Evolutionary conservation across 2,113 vertebrate genomes (phyloP).

Genomic region (Pogonocichla stellata): DNA sequence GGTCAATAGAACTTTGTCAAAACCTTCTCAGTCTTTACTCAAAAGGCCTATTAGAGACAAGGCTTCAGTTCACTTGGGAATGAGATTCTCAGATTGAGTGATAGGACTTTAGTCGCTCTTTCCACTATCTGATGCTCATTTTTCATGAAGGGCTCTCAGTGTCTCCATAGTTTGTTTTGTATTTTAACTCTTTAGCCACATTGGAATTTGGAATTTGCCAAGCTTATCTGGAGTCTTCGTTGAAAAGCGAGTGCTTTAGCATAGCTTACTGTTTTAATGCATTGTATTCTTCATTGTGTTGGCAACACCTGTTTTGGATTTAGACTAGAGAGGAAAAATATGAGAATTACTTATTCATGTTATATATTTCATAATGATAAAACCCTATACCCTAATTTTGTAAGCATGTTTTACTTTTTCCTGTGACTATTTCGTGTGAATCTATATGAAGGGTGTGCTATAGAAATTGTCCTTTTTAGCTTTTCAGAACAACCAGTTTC

Average conservation of each 20-base stretch:
- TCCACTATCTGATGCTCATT: not conserved
- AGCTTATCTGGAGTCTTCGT: not conserved
- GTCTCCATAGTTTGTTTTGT: not conserved
- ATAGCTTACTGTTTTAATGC: not conserved
- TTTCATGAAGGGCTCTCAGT: not conserved
- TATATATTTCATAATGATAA: not conserved
- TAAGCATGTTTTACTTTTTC: not conserved
- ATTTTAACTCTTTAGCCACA: not conserved
- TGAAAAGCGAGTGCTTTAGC: not conserved
- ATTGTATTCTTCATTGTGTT: not conserved
- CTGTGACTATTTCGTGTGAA: not conserved
- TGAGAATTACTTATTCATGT: not conserved
- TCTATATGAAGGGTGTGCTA: accelerated
- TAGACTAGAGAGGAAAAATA: not conserved
- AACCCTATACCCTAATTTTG: not conserved
- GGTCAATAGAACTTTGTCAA: conserved; percentile 2
- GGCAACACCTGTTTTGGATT: not conserved
- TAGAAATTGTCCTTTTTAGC: not conserved
- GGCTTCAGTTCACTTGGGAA: not conserved
- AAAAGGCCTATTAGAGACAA: not conserved
- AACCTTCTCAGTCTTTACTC: not conserved
- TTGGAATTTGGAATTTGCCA: not conserved
- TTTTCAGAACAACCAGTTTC: not conserved
- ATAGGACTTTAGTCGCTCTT: not conserved
- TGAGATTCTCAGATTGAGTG: not conserved